phyloP scores from a whole-genome alignment of 2,113 vertebrate species.

The Arothron firmamentum region DNA sequence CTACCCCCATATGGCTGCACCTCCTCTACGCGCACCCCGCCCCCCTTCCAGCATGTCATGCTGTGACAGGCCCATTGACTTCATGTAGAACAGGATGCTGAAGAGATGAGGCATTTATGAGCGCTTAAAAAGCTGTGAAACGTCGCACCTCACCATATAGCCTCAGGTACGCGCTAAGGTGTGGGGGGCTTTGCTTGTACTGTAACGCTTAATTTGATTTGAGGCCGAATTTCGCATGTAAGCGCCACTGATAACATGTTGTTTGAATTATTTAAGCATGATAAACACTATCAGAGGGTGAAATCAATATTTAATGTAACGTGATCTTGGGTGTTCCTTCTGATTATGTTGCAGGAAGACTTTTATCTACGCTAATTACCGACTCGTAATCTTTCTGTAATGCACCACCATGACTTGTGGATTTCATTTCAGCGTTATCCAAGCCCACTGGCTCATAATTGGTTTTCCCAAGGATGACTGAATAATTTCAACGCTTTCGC shows the following conservation, averaged over 20 bases:
- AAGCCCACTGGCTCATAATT: conserved; percentile 35
- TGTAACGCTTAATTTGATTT: conserved; percentile 38
- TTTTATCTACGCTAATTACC: conserved; percentile 45
- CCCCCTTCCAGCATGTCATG: conserved; percentile 34
- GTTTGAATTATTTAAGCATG: conserved; percentile 12
- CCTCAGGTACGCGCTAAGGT: conserved; percentile 22
- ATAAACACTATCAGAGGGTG: conserved; percentile 20
- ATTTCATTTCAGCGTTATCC: conserved; percentile 38
- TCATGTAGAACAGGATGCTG: neutral
- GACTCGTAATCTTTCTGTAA: conserved; percentile 37
- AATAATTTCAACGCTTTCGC: neutral
- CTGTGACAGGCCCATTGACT: conserved; percentile 37
- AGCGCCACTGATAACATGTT: conserved; percentile 8
- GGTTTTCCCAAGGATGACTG: conserved; percentile 21
- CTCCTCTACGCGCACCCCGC: conserved; percentile 9
- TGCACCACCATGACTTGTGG: conserved; percentile 34
- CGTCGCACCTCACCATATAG: conserved; percentile 55
- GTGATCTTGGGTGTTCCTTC: conserved; percentile 1
- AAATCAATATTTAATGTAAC: conserved; percentile 16
- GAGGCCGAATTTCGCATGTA: conserved; percentile 17
- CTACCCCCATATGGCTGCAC: conserved; percentile 7
- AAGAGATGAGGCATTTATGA: conserved; percentile 51
- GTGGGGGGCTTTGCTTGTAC: neutral
- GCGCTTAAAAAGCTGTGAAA: conserved; percentile 58
- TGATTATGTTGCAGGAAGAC: conserved; percentile 27